These are phyloP conservation scores for Chrysotoxum bicinctum DNA, from an alignment of 2,888 invertebrate genomes.

Conservation along the genomic window DNA sequence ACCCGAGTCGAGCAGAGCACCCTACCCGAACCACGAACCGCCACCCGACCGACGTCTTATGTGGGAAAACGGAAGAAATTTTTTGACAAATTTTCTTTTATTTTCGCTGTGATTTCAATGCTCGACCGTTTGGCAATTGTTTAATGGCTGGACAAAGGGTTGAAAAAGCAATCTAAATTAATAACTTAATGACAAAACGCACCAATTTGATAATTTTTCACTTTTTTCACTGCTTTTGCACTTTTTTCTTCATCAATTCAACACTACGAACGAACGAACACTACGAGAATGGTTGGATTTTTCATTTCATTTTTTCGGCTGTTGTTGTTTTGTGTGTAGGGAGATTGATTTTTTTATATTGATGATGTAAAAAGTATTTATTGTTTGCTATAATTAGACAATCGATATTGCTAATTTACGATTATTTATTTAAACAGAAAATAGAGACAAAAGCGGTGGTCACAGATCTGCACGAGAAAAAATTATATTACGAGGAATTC, in stretches of 20 bases:
- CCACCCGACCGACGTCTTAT: conserved; percentile 31
- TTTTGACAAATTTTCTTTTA: conserved; percentile 15
- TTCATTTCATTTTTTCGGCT: conserved; percentile 24
- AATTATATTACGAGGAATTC: conserved; percentile 58
- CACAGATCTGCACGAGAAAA: conserved; percentile 63
- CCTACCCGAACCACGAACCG: conserved; percentile 17
- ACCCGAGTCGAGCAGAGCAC: conserved; percentile 43
- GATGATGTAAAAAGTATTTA: conserved; percentile 29
- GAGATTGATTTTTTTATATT: conserved; percentile 23
- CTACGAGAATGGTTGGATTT: conserved; percentile 33
- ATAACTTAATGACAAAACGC: conserved; percentile 13
- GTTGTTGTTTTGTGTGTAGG: conserved; percentile 38
- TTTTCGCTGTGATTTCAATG: conserved; percentile 25
- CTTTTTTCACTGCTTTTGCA: conserved; percentile 23
- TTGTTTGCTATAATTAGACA: conserved; percentile 22
- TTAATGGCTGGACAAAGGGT: neutral
- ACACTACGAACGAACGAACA: conserved; percentile 30
- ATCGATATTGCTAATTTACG: conserved; percentile 33
- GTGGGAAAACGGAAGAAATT: conserved; percentile 43
- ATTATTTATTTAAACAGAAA: conserved; percentile 28
- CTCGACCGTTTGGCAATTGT: conserved; percentile 45
- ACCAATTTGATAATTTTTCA: conserved; percentile 17
- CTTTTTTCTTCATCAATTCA: conserved; percentile 24
- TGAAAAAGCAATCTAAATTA: neutral
- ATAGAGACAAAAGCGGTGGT: conserved; percentile 55